Percentiles rank a stretch among this genome's conserved stretches.
Evolutionary conservation across 1,140 invertebrate species (phyloP).

Genomic region (Papilio dardanus): DNA sequence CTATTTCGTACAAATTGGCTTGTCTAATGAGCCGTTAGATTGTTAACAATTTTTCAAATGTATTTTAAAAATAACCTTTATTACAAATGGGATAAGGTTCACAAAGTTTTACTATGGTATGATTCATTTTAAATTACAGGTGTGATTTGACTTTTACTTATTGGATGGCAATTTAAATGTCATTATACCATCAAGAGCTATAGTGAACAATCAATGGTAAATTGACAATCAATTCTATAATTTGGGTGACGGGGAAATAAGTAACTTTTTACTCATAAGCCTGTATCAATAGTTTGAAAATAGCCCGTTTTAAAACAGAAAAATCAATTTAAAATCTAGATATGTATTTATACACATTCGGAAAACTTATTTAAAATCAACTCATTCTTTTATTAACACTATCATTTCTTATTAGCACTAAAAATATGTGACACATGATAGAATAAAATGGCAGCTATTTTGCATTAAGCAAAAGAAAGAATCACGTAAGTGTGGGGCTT

Average conservation of each 20-base stretch:
- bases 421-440: no score
- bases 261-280: not conserved
- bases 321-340: no score
- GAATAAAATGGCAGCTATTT: no score
- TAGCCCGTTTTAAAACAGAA: no score
- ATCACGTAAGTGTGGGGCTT: no score
- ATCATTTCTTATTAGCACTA: no score
- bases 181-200: conserved; percentile 25
- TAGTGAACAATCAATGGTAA: not conserved
- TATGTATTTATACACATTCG: no score
- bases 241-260: not conserved
- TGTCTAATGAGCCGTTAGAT: conserved; percentile 27
- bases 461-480: no score
- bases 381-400: no score
- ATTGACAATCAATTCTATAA: not conserved
- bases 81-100: not conserved
- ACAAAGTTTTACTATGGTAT: not conserved
- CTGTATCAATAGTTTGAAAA: no score
- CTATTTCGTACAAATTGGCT: conserved; percentile 15
- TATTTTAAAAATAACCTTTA: not conserved
- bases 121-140: conserved; percentile 33
- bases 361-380: no score
- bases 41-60: not conserved
- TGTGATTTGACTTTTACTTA: conserved; percentile 34
- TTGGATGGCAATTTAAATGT: conserved; percentile 28